Conservation (phyloP, 2,113 vertebrate genomes). For the Junco hyemalis region DNA sequence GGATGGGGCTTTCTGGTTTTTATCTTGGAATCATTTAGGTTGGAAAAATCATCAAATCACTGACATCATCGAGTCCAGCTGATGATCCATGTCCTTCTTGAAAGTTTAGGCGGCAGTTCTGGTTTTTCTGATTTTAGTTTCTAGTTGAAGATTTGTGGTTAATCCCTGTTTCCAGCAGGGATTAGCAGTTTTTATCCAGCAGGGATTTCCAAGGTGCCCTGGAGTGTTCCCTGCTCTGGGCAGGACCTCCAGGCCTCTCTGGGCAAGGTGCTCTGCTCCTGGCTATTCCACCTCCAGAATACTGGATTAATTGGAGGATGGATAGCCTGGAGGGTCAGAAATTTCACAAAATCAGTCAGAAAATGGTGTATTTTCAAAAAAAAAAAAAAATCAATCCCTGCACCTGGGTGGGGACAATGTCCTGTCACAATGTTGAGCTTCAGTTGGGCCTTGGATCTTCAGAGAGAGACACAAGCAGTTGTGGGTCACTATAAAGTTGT, state of each 20-base stretch:
- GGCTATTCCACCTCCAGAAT: accelerated
- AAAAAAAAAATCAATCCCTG: accelerated
- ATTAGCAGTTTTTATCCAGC: too few species aligned
- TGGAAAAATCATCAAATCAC: not conserved
- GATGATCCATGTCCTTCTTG: accelerated
- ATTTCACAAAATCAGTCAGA: not conserved
- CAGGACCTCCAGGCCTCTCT: not conserved
- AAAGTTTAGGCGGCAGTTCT: too few species aligned
- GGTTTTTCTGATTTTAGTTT: not conserved
- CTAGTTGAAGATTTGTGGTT: not conserved
- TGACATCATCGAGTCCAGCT: accelerated
- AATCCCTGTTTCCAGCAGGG: not conserved
- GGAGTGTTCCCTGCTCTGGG: accelerated
- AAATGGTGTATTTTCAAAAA: too few species aligned
- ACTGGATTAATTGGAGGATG: accelerated
- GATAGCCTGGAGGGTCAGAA: not conserved
- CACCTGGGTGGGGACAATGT: accelerated
- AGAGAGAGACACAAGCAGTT: too few species aligned
- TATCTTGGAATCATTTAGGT: not conserved
- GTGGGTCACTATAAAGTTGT: too few species aligned
- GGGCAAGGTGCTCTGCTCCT: not conserved
- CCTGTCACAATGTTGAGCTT: not conserved
- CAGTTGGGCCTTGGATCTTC: too few species aligned
- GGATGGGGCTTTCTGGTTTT: not conserved
- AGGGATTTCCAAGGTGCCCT: not conserved